Conservation (phyloP, 2,888 invertebrate genomes). For the Tetropium fuscum region DNA sequence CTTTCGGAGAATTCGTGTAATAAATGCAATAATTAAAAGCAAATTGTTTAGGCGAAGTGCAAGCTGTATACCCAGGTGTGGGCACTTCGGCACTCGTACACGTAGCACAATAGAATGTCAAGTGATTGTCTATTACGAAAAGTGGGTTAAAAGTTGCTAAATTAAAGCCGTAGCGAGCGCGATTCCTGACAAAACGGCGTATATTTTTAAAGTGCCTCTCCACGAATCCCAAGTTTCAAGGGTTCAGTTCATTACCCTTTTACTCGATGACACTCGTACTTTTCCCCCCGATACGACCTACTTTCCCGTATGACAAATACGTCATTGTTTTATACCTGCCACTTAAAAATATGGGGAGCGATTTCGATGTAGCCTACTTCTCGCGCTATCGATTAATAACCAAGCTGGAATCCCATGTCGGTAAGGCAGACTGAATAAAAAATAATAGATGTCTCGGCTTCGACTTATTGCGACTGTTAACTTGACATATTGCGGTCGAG, state of each 20-base stretch:
- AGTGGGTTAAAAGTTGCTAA: constrained; percentile 26
- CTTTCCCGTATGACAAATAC: constrained; percentile 15
- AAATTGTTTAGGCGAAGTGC: too few species aligned
- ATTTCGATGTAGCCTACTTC: constrained; percentile 18
- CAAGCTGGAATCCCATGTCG: constrained; percentile 1
- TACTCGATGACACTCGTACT: constrained; percentile 29
- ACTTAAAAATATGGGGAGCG: constrained; percentile 23
- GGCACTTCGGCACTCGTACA: too few species aligned
- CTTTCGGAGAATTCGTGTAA: too few species aligned
- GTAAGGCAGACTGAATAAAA: background rate
- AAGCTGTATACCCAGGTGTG: too few species aligned
- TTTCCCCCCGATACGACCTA: constrained; percentile 11
- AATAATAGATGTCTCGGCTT: constrained; percentile 10
- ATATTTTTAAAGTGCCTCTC: constrained; percentile 25
- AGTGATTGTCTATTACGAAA: constrained; percentile 6
- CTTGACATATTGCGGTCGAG: constrained; percentile 18
- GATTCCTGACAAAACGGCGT: constrained; percentile 24
- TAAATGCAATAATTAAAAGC: too few species aligned
- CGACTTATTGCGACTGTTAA: constrained; percentile 6
- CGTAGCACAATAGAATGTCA: too few species aligned
- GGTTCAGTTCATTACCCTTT: constrained; percentile 33
- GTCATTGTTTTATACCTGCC: constrained; percentile 27
- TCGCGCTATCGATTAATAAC: constrained; percentile 8
- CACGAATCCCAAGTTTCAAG: constrained; percentile 26
- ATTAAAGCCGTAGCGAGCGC: constrained; percentile 15